These are phyloP conservation scores for Zosterops pallidus DNA, from an alignment of 2,113 vertebrate genomes.

Conservation along the genomic window DNA sequence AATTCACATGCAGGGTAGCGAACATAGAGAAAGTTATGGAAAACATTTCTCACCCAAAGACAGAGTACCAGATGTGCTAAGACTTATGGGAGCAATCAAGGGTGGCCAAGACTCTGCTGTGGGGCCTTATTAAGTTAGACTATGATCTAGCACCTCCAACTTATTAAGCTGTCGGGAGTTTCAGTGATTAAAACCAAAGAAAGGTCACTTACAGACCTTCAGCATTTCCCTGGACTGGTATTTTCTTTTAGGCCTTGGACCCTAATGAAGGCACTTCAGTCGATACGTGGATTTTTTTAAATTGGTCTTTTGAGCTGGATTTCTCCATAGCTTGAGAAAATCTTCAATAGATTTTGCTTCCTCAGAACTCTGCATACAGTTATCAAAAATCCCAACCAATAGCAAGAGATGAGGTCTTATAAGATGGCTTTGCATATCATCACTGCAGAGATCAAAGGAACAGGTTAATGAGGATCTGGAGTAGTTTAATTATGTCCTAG, in stretches of 20 bases:
- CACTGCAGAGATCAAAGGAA: constrained; percentile 85
- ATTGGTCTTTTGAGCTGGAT: constrained; percentile 82
- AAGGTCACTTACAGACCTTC: constrained; percentile 93
- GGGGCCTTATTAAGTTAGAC: constrained; percentile 97
- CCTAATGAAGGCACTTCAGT: constrained; percentile 89
- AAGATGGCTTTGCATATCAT: constrained; percentile 87
- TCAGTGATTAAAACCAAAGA: constrained; percentile 99
- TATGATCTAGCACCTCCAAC: constrained; percentile 97
- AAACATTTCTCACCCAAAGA: constrained; percentile 96
- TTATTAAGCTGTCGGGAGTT: constrained; percentile 98
- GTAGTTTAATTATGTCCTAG: constrained; percentile 83
- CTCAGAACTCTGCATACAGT: constrained; percentile 79
- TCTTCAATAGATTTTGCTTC: constrained; percentile 76
- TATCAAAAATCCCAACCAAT: constrained; percentile 80
- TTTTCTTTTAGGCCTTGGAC: constrained; percentile 88
- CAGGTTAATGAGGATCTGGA: constrained; percentile 82
- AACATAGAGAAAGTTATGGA: constrained; percentile 92
- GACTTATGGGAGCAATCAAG: constrained; percentile 99
- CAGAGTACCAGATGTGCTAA: constrained; percentile 92
- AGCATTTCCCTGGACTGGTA: constrained; percentile 86
- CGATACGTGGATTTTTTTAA: constrained; percentile 81
- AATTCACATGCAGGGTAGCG: constrained; percentile 78
- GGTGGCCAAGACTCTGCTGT: constrained; percentile 90
- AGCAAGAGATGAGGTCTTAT: constrained; percentile 75
- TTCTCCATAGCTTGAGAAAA: constrained; percentile 74